Conservation (phyloP, 2,888 invertebrate species). For the Germaria angustata region DNA sequence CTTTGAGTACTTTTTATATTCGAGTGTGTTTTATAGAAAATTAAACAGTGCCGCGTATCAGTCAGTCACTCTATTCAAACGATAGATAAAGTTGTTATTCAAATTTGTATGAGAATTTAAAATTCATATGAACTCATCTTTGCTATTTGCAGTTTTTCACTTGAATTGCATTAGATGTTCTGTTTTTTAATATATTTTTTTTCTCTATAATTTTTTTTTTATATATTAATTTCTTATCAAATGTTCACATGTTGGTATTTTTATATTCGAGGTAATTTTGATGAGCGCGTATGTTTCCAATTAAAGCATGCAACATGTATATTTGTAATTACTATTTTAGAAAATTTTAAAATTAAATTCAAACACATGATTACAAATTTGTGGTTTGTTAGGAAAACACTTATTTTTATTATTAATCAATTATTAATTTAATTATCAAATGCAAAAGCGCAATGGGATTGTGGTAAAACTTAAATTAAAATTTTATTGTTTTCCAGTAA, state of each 20-base stretch:
- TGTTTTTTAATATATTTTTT: neutral
- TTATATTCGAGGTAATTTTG: neutral
- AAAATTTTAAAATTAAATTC: neutral
- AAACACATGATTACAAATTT: neutral
- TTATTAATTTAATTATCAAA: neutral
- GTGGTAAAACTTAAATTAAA: conserved; percentile 27
- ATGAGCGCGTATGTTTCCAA: neutral
- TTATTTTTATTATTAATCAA: neutral
- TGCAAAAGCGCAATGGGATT: neutral
- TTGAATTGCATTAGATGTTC: conserved; percentile 11
- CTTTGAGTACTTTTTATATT: neutral
- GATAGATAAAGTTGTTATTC: neutral
- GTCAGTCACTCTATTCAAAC: neutral
- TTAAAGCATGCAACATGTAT: neutral
- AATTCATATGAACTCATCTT: neutral
- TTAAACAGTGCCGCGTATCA: neutral
- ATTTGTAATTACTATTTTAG: neutral
- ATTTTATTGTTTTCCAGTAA: neutral
- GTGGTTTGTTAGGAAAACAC: neutral
- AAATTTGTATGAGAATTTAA: neutral
- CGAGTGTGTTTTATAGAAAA: neutral
- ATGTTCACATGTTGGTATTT: too few relatives aligned
- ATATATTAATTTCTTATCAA: neutral
- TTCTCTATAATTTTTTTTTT: neutral
- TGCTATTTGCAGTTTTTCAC: neutral